A percentile compares a stretch with the other conserved stretches of the same genome.
phyloP scores from a whole-genome alignment of 2,888 invertebrate genomes.

The Resseliella maxima region DNA sequence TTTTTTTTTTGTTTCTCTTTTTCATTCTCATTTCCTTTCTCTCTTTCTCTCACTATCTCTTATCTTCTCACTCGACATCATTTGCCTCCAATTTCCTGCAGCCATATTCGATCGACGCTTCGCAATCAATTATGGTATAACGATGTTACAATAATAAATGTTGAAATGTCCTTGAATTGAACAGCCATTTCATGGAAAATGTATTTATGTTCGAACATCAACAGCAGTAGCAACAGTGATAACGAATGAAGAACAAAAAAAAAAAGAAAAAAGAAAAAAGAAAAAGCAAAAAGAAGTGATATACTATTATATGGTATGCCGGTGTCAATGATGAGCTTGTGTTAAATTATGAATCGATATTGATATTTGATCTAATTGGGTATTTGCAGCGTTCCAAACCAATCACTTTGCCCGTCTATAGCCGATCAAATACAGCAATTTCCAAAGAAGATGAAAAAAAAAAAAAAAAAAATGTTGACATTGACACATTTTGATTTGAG shows the following conservation, averaged over 20 bases:
- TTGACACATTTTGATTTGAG: slow-evolving; percentile 14
- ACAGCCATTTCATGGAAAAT: not conserved
- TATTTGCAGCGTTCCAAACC: not conserved
- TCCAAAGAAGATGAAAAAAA: too few species aligned
- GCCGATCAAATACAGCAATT: not conserved
- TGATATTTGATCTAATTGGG: slow-evolving; percentile 51
- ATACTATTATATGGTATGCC: slow-evolving; percentile 14
- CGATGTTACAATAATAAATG: slow-evolving; percentile 9
- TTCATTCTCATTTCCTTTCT: too few species aligned
- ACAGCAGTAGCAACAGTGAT: slow-evolving; percentile 16
- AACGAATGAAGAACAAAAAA: not conserved
- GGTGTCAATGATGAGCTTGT: slow-evolving; percentile 17
- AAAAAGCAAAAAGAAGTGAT: not conserved
- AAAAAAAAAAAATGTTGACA: slow-evolving; percentile 15
- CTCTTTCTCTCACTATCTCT: too few species aligned
- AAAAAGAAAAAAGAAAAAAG: not conserved
- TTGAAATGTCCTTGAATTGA: slow-evolving; percentile 42
- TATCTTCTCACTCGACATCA: not conserved
- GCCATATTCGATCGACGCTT: slow-evolving; percentile 29
- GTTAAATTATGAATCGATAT: not conserved
- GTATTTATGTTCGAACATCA: not conserved
- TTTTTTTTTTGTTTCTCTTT: too few species aligned
- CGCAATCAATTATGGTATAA: slow-evolving; percentile 48
- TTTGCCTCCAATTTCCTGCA: slow-evolving; percentile 39
- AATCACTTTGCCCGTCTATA: not conserved